These are phyloP conservation scores for Archips crataeganus DNA, from an alignment of 2,888 invertebrate genomes.

Conservation along the genomic window DNA sequence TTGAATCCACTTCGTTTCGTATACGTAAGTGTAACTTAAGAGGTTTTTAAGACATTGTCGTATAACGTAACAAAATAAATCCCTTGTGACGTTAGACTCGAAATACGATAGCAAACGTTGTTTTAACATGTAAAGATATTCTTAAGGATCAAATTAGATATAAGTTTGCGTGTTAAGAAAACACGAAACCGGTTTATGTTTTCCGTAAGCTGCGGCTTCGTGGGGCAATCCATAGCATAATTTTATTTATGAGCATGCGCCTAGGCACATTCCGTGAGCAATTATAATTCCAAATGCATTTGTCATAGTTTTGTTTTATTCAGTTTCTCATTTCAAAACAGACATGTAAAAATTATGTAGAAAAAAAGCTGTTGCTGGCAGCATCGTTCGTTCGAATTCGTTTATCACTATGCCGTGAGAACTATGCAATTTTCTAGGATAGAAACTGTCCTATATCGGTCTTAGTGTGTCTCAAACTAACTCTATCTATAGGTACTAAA, in stretches of 20 bases:
- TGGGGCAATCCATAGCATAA: constrained; percentile 4
- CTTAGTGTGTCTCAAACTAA: too few relatives aligned
- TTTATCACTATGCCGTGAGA: too few relatives aligned
- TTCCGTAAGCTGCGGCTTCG: background rate
- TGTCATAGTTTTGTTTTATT: background rate
- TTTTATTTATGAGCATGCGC: constrained; percentile 8
- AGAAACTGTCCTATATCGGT: too few relatives aligned
- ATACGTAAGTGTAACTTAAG: background rate
- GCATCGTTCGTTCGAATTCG: too few relatives aligned
- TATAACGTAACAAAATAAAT: background rate
- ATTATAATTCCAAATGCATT: constrained; percentile 18
- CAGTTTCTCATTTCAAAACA: too few relatives aligned
- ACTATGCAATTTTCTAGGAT: too few relatives aligned
- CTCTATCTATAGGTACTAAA: too few relatives aligned
- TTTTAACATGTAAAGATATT: background rate
- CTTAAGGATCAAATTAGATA: background rate
- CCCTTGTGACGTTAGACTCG: background rate
- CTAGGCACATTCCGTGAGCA: constrained; percentile 18
- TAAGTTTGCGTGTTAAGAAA: background rate
- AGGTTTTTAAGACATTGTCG: background rate
- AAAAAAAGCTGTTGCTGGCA: too few relatives aligned
- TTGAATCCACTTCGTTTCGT: background rate
- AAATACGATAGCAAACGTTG: constrained; percentile 4
- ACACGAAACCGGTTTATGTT: constrained; percentile 13
- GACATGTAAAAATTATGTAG: too few relatives aligned